These are phyloP conservation scores for Ctenodactylus gundi DNA, from an alignment of 2,113 vertebrate genomes.

Conservation along the genomic window DNA sequence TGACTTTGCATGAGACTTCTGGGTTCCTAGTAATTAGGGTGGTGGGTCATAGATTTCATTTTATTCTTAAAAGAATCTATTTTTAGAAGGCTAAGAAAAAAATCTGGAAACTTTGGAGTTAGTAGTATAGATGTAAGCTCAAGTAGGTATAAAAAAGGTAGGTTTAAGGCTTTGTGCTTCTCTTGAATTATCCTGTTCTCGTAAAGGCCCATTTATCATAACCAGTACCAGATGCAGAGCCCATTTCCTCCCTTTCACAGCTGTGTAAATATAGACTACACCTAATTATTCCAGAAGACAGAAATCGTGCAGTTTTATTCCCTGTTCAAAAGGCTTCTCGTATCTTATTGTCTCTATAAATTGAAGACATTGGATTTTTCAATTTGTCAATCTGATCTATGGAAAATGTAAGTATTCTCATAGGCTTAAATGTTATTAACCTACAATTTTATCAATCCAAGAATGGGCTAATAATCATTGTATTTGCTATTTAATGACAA, in stretches of 20 bases:
- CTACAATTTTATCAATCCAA: background rate
- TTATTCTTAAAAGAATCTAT: background rate
- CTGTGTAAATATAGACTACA: background rate
- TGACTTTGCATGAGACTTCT: background rate
- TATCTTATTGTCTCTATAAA: background rate
- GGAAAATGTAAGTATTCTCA: background rate
- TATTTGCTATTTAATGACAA: background rate
- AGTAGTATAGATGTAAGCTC: background rate
- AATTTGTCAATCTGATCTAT: background rate
- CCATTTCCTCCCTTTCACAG: background rate
- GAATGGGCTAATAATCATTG: background rate
- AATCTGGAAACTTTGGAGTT: background rate
- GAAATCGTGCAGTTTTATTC: background rate
- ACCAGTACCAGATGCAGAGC: background rate
- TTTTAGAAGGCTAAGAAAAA: constrained; percentile 6
- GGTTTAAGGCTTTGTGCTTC: background rate
- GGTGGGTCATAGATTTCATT: background rate
- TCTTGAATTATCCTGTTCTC: background rate
- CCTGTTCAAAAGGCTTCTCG: background rate
- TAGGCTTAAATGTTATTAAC: background rate
- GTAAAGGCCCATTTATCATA: background rate
- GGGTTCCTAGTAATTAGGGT: background rate
- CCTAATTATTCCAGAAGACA: background rate
- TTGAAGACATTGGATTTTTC: background rate
- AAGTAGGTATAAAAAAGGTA: background rate